phyloP scores from a whole-genome alignment of 2,797 vertebrate species.

The Erithacus rubecula region DNA sequence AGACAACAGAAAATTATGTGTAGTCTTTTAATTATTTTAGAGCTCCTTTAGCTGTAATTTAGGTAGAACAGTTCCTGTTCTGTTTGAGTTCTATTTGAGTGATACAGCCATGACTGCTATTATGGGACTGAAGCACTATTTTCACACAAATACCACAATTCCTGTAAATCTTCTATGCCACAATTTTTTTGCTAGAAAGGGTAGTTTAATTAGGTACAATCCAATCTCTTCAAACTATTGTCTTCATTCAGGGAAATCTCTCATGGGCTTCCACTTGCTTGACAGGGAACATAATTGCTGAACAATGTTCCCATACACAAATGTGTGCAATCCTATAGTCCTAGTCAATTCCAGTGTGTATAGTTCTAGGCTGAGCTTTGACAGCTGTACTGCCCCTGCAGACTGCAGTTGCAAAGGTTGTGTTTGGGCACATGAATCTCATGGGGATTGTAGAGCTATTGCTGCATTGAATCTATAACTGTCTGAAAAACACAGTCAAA shows the following conservation, averaged over 20 bases:
- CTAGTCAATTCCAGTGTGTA: background rate
- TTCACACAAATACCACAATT: background rate
- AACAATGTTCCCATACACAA: background rate
- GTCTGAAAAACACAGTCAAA: background rate
- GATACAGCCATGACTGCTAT: background rate
- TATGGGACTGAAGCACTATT: background rate
- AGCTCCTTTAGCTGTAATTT: background rate
- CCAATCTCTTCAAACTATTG: background rate
- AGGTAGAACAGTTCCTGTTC: background rate
- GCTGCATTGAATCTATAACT: background rate
- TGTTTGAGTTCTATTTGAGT: background rate
- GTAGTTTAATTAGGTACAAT: background rate
- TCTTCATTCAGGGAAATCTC: background rate
- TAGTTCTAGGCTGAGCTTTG: background rate
- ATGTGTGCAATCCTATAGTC: background rate
- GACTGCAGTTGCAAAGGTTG: background rate
- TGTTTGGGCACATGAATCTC: background rate
- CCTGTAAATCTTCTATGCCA: background rate
- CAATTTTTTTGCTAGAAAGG: background rate
- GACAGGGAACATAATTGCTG: background rate
- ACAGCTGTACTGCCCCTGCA: background rate
- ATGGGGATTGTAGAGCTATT: background rate
- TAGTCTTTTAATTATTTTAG: background rate
- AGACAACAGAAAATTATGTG: background rate
- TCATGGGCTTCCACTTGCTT: background rate